Evolutionary conservation across 1,140 invertebrate species (phyloP).

Genomic region (Bombus vancouverensis): DNA sequence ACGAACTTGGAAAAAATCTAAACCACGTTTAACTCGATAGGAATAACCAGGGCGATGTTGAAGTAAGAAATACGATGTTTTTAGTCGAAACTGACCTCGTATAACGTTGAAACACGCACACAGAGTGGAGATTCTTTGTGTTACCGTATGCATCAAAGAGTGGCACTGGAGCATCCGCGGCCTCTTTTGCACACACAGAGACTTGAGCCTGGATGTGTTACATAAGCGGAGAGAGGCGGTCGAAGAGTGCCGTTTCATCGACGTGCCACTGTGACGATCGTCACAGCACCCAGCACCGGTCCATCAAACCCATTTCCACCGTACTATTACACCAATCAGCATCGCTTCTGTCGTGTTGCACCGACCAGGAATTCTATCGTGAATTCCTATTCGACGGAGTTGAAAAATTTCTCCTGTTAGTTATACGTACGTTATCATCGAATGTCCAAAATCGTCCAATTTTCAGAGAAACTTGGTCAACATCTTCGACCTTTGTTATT

Average conservation of each 20-base stretch:
- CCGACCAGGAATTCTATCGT: constrained; percentile 33
- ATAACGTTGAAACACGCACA: background rate
- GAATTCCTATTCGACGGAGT: constrained; percentile 50
- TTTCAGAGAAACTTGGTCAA: background rate
- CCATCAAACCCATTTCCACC: constrained; percentile 49
- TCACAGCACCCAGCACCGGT: background rate
- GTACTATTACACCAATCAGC: constrained; percentile 47
- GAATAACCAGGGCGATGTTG: background rate
- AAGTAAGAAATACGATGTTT: constrained; percentile 36
- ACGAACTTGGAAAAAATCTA: too few species aligned
- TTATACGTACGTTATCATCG: background rate
- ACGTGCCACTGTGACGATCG: background rate
- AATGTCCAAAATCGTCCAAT: background rate
- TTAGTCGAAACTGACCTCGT: background rate
- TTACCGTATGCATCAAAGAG: constrained; percentile 13
- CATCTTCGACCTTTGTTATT: background rate
- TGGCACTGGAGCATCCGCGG: background rate
- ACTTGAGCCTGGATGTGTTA: background rate
- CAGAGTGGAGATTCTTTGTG: constrained; percentile 1
- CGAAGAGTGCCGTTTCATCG: constrained; percentile 36
- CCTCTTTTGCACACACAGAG: background rate
- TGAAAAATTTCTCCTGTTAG: constrained; percentile 55
- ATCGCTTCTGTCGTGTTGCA: constrained; percentile 48
- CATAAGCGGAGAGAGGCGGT: background rate
- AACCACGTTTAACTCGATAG: too few species aligned